A percentile compares a stretch with the other conserved stretches of the same genome.
Evolutionary conservation across 2,888 invertebrate species (phyloP).

Genomic region (Chironomus tentans): DNA sequence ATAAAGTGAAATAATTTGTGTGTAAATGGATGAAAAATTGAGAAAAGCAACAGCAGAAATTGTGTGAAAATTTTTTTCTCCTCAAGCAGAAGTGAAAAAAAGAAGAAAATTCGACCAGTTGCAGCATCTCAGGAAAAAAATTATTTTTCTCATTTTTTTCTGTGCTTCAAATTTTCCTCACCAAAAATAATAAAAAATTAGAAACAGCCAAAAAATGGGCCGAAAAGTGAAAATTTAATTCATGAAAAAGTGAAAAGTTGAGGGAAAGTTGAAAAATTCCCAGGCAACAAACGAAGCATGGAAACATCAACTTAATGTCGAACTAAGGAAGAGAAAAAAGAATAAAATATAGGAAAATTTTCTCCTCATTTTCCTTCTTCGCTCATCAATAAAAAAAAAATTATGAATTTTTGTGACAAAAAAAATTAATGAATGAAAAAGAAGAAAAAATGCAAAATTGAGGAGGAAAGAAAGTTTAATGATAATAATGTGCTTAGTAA

Average conservation of each 20-base stretch:
- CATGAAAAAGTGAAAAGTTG: neutral
- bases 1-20: neutral
- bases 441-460: neutral
- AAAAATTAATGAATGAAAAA: neutral
- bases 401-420: neutral
- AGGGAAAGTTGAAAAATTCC: conserved; percentile 5
- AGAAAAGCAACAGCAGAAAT: neutral
- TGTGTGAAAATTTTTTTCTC: neutral
- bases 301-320: conserved; percentile 11
- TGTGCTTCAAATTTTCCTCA: neutral
- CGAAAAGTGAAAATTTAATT: neutral
- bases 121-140: neutral
- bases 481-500: conserved; percentile 20
- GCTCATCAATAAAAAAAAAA: neutral
- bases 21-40: neutral
- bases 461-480: neutral
- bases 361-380: neutral
- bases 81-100: neutral
- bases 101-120: neutral
- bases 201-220: too few species aligned
- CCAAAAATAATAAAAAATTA: too few species aligned
- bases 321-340: neutral
- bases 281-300: too few species aligned
- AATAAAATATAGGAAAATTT: too few species aligned
- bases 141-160: neutral